Evolutionary conservation across 2,888 invertebrate genomes (phyloP), one percentile per base, ranked within the genome.

Genomic region (Epinotia brunnichana): DNA sequence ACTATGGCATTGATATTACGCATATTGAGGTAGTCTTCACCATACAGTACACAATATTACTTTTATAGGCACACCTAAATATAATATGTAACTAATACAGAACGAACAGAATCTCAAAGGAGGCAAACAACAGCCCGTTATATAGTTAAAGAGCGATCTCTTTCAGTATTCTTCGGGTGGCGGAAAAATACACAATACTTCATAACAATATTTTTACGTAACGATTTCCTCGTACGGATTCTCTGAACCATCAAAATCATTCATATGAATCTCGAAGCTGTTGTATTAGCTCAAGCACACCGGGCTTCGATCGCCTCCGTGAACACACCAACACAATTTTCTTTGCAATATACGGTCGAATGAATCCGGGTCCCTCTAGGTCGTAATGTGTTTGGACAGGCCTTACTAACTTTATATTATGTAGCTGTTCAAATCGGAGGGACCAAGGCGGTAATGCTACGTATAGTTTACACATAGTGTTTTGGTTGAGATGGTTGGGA

Each of bases 241-340:
- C 54, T 19, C 21, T 54, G 21, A 24, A 24, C 19, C 54, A 54
- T 54, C 21, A 13, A 56, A 56, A 56, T 15, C 54, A 56, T 56
- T 13, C 13, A n/a, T 48, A n/a, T 48, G 48, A 48, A 13, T 48
- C 35, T 48, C 48, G 35, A 35, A 35, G n/a, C 48, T 48, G 48
- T 48, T 48, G 48, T 48, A 48, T 48, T 48, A 48, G 48, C n/a
- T n/a, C n/a, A 48, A n/a, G 48, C 48, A 48, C 48, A 48, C 48
- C 7, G 48, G 48, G n/a, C 48, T 15, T n/a, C 13, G 48, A 48
- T 48, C n/a, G 51, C 35, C 39, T 41, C 15, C 11, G 54, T 41
- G 54, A 66, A 66, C 54, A 66, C 7, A 64, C 53, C 66, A 66
- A 66, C 41, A 66, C 66, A 66, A 66, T 56, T 66, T 66, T 64